phyloP scores from a whole-genome alignment of 2,888 invertebrate species.

The Torymus tubicola region DNA sequence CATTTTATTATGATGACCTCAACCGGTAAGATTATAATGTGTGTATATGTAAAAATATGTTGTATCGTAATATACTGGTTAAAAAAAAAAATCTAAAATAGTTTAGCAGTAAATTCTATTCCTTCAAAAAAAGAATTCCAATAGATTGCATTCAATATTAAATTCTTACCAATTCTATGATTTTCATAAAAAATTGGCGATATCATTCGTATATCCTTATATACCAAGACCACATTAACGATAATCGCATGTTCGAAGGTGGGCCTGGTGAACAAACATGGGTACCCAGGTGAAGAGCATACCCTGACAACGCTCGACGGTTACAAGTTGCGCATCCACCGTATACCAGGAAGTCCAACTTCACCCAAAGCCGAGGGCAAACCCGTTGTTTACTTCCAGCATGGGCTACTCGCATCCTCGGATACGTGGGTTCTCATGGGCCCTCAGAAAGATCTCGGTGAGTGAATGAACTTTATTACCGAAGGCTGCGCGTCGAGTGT shows the following conservation, averaged over 20 bases:
- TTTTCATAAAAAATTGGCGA: no score
- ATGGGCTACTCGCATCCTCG: constrained; percentile 67
- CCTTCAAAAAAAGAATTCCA: no score
- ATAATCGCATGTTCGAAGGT: constrained; percentile 56
- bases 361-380: constrained; percentile 59
- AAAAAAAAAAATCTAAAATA: no score
- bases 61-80: no score
- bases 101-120: no score
- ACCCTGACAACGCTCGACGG: constrained; percentile 68
- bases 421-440: constrained; percentile 70
- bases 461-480: constrained; percentile 12
- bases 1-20: no score
- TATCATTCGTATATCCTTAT: no score
- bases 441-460: constrained; percentile 69
- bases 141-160: no score
- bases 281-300: constrained; percentile 69
- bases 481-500: neutral
- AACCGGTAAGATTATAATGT: no score
- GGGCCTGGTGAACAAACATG: constrained; percentile 63
- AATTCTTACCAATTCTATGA: no score
- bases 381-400: constrained; percentile 65
- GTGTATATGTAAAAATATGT: no score
- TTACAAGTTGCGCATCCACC: constrained; percentile 66
- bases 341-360: constrained; percentile 66
- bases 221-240: no score